These are phyloP conservation scores for Vicugna pacos DNA, from an alignment of 2,113 vertebrate genomes.

Conservation along the genomic window DNA sequence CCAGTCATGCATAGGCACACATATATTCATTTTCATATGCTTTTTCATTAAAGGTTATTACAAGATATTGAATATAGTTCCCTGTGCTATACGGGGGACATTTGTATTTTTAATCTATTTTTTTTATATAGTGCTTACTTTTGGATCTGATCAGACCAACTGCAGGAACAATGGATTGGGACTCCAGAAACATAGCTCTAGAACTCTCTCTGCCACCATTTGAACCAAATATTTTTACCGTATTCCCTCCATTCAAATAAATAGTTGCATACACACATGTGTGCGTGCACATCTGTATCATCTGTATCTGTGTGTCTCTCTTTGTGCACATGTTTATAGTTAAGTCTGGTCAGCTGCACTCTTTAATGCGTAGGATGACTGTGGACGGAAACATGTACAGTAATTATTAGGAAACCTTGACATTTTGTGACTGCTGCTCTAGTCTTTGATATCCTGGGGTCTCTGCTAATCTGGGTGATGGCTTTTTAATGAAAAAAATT, in stretches of 20 bases:
- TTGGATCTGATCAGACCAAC: not conserved
- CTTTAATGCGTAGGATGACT: slow-evolving; percentile 20
- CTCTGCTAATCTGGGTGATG: slow-evolving; percentile 51
- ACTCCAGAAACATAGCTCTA: not conserved
- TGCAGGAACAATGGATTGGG: not conserved
- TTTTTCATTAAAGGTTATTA: no score
- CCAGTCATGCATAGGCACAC: no score
- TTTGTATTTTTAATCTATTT: no score
- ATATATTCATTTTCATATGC: no score
- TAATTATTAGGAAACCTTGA: slow-evolving; percentile 33
- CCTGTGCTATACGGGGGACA: no score
- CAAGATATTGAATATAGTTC: no score
- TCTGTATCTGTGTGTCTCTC: not conserved
- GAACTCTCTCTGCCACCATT: not conserved
- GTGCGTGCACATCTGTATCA: not conserved
- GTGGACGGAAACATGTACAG: not conserved
- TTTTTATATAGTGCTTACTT: not conserved
- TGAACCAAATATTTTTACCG: not conserved
- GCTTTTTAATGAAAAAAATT: slow-evolving; percentile 35
- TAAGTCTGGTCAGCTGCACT: not conserved
- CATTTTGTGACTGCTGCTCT: slow-evolving; percentile 11
- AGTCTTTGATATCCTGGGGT: slow-evolving; percentile 6
- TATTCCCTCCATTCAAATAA: not conserved
- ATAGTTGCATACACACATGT: not conserved
- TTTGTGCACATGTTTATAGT: not conserved